Evolutionary conservation across 2,113 vertebrate species (phyloP), one percentile per base, ranked within the genome.

Genomic region (Campylomormyrus numenius): DNA sequence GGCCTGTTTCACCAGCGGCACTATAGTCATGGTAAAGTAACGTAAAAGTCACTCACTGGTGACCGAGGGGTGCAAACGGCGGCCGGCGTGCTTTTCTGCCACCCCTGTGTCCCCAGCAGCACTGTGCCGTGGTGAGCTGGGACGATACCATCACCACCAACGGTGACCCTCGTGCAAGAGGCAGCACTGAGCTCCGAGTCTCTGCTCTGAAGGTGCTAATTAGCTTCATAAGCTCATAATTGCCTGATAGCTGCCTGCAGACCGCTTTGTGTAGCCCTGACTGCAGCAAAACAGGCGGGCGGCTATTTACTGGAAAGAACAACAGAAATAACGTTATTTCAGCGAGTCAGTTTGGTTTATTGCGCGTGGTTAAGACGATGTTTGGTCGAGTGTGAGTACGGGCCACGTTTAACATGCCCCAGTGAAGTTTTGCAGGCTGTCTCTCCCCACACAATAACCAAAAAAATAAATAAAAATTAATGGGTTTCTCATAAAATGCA

Each of bases 211-310:
- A 84, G 53, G 90, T 88, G 62, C 88, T 74, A 89, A 91, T 92
- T 91, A 89, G 70, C 89, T 89, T 83, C 89, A 91, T 91, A 91
- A 91, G 89, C 93, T 90, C 90, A 88, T 92, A 92, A 93, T 92
- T 91, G 91, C 70, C 58, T 89, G 70, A 80, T 49, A 87, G 90
- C 85, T 70, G 90, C 90, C 89, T 91, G 80, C 66, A 90, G 42
- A 90, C 88, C 46, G 90, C 91, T 92, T 89, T 91, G 84, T 45
- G 87, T 89, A 90, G 87, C 92, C 88, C 90, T 89, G 85, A 91
- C 90, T 88, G 88, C 91, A 92, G 90, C 74, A 91, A 91, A 89
- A 87, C 80, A 89, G 86, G 85, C 91, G 90, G 92, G 90, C 90
- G 89, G 90, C 45, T 27, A 90, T 91, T 90, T 91, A 66, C 87